A percentile compares a stretch with the other conserved stretches of the same genome.
These are phyloP conservation scores for Coracias cyanogaster DNA, from an alignment of 2,797 vertebrate genomes.

Conservation along the genomic window DNA sequence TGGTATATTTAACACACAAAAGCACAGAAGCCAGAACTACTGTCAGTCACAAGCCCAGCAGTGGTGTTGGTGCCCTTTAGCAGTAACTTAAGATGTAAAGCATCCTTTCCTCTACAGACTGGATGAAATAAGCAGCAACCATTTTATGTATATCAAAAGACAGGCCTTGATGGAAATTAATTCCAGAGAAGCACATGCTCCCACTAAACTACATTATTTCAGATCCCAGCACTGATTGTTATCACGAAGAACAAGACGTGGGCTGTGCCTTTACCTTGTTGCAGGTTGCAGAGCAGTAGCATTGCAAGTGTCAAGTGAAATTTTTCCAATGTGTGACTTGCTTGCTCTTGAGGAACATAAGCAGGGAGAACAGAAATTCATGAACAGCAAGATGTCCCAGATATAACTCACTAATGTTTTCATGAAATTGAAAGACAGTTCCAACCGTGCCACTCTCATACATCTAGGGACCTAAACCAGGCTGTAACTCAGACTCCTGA, in stretches of 20 bases:
- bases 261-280: neutral
- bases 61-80: neutral
- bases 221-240: neutral
- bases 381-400: fast-evolving
- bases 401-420: neutral
- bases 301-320: neutral
- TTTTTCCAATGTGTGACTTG: fast-evolving
- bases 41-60: neutral
- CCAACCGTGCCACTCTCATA: fast-evolving
- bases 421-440: neutral
- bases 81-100: neutral
- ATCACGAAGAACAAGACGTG: neutral
- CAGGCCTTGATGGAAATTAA: neutral
- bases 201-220: neutral
- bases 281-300: neutral
- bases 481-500: neutral
- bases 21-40: neutral
- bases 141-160: neutral
- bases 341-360: neutral
- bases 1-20: neutral
- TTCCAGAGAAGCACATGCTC: neutral
- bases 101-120: neutral
- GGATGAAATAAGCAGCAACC: neutral
- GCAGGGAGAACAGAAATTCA: neutral
- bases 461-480: neutral